Conservation (phyloP, 2,888 invertebrate species). For the Drosophila quinaria region DNA sequence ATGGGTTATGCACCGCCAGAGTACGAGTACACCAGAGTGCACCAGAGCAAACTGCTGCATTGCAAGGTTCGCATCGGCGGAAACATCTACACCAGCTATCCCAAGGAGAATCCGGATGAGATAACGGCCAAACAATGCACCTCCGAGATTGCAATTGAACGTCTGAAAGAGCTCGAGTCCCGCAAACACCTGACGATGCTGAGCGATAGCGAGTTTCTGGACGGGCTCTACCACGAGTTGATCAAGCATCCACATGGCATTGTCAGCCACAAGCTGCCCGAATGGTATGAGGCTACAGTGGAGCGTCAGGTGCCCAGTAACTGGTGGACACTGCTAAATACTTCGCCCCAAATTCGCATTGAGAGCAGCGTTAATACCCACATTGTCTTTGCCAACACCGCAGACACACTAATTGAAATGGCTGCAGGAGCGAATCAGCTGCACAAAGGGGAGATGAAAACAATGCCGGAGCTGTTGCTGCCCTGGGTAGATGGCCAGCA, state of each 20-base stretch:
- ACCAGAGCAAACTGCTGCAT: constrained; percentile 66
- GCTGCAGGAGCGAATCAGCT: neutral
- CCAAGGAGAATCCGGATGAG: constrained; percentile 78
- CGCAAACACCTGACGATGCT: constrained; percentile 72
- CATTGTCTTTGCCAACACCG: constrained; percentile 81
- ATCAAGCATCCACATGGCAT: constrained; percentile 87
- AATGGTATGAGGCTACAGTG: constrained; percentile 88
- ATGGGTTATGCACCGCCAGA: constrained; percentile 71
- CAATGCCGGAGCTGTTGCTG: constrained; percentile 57
- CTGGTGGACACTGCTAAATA: constrained; percentile 87
- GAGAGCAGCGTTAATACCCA: constrained; percentile 68
- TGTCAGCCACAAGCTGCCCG: constrained; percentile 87
- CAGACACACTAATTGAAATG: constrained; percentile 8
- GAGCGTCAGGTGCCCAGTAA: constrained; percentile 89
- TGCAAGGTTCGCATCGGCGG: constrained; percentile 81
- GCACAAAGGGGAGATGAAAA: neutral
- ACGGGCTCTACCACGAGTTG: constrained; percentile 80
- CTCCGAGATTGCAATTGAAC: constrained; percentile 80
- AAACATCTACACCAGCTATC: constrained; percentile 82
- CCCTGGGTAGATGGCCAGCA: constrained; percentile 79
- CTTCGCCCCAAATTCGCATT: constrained; percentile 87
- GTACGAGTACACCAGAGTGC: constrained; percentile 65
- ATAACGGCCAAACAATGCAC: constrained; percentile 77
- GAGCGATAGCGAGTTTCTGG: constrained; percentile 77
- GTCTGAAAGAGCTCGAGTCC: constrained; percentile 63